Conservation (phyloP, 2,888 invertebrate genomes). For the Heliothis peltigera region DNA sequence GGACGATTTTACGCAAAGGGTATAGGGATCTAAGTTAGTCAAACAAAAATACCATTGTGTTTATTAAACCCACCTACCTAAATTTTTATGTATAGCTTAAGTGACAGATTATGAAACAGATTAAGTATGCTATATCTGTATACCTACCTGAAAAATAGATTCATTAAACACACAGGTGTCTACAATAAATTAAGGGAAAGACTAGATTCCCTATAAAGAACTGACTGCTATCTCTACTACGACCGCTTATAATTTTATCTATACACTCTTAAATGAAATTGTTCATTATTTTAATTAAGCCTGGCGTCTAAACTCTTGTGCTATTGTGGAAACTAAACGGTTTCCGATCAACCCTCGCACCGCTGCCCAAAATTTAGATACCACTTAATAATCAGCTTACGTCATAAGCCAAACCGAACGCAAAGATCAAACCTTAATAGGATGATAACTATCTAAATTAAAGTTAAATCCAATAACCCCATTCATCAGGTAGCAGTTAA, state of each 20-base stretch:
- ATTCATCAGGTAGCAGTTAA: constrained; percentile 65
- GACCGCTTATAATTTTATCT: no score
- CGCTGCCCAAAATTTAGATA: constrained; percentile 37
- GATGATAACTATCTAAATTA: constrained; percentile 67
- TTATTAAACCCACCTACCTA: no score
- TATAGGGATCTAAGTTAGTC: background rate
- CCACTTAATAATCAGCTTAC: constrained; percentile 41
- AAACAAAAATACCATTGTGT: no score
- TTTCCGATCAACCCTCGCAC: constrained; percentile 29
- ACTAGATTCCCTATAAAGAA: no score
- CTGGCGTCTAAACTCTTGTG: constrained; percentile 20
- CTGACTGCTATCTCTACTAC: no score
- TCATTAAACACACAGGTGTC: no score
- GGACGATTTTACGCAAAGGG: constrained; percentile 14
- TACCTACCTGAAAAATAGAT: no score
- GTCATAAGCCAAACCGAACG: constrained; percentile 51
- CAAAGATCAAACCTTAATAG: constrained; percentile 58
- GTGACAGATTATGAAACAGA: no score
- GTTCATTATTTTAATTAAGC: background rate
- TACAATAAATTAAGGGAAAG: no score
- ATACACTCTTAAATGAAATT: background rate
- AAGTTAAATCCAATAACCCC: constrained; percentile 70
- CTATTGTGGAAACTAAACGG: constrained; percentile 29
- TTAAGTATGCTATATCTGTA: no score
- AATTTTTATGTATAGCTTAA: no score